A percentile compares a stretch with the other conserved stretches of the same genome.
Evolutionary conservation across 2,113 vertebrate species (phyloP).

Genomic region (Prochilodus magdalenae): DNA sequence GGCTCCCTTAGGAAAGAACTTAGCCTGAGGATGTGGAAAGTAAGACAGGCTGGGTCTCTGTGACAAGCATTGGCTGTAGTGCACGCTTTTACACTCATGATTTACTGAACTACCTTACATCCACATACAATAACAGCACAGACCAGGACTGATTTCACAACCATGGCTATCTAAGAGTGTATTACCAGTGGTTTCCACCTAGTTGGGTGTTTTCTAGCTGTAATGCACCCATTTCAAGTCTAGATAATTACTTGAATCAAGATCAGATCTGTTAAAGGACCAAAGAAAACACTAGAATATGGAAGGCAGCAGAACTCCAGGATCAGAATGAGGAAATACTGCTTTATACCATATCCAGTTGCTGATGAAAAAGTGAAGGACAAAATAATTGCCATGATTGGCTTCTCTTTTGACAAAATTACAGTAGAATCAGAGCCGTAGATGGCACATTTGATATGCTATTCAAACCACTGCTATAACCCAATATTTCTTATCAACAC

Average conservation of each 20-base stretch:
- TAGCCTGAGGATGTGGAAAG: conserved; percentile 44
- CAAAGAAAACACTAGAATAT: too few relatives aligned
- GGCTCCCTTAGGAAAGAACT: conserved; percentile 49
- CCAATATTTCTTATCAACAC: conserved; percentile 50
- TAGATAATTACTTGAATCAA: too few relatives aligned
- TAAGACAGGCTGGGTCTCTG: conserved; percentile 35
- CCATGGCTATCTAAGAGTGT: not conserved
- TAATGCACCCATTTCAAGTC: too few relatives aligned
- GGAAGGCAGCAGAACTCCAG: not conserved
- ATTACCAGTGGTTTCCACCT: too few relatives aligned
- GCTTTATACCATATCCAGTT: not conserved
- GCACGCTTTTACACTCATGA: not conserved
- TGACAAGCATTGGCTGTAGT: conserved; percentile 22
- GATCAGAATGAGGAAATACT: not conserved
- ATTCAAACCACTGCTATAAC: conserved; percentile 39
- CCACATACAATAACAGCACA: not conserved
- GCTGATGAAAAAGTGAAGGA: not conserved
- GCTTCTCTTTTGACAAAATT: conserved; percentile 24
- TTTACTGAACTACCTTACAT: conserved; percentile 19
- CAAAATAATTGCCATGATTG: conserved; percentile 8
- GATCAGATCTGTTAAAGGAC: too few relatives aligned
- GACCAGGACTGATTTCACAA: not conserved
- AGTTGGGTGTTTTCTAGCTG: too few relatives aligned
- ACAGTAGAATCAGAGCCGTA: conserved; percentile 45
- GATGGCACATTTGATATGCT: conserved; percentile 42